Evolutionary conservation across 2,113 vertebrate species (phyloP).

Genomic region (Python bivittatus): DNA sequence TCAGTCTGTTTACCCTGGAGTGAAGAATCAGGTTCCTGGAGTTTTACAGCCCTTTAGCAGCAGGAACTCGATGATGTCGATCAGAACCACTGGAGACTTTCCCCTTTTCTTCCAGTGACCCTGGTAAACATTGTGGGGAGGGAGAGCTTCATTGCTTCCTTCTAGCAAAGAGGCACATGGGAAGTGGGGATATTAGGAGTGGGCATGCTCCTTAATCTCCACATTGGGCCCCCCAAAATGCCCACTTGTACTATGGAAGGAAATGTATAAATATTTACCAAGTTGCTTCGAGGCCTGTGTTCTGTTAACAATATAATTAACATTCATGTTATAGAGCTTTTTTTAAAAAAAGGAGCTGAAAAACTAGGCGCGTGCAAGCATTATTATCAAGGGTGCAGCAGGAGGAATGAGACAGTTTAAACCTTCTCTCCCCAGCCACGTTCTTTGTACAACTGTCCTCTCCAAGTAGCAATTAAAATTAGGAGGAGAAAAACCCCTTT

Average conservation of each 20-base stretch:
- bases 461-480: not conserved
- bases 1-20: not conserved
- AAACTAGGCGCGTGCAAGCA: not conserved
- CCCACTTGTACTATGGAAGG: not conserved
- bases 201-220: not conserved
- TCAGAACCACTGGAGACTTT: not conserved
- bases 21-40: not conserved
- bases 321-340: not conserved
- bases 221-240: not conserved
- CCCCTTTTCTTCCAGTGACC: not conserved
- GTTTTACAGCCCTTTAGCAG: not conserved
- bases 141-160: not conserved
- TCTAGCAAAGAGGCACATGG: not conserved
- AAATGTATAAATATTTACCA: not conserved
- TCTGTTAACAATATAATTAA: not conserved
- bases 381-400: not conserved
- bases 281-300: not conserved
- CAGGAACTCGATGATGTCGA: not conserved
- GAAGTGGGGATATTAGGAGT: rapidly evolving
- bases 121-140: not conserved
- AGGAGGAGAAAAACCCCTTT: not conserved
- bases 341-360: not conserved
- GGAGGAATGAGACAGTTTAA: not conserved
- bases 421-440: not conserved
- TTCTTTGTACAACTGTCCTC: not conserved